phyloP scores from a whole-genome alignment of 2,113 vertebrate genomes.

The Chamaea fasciata region DNA sequence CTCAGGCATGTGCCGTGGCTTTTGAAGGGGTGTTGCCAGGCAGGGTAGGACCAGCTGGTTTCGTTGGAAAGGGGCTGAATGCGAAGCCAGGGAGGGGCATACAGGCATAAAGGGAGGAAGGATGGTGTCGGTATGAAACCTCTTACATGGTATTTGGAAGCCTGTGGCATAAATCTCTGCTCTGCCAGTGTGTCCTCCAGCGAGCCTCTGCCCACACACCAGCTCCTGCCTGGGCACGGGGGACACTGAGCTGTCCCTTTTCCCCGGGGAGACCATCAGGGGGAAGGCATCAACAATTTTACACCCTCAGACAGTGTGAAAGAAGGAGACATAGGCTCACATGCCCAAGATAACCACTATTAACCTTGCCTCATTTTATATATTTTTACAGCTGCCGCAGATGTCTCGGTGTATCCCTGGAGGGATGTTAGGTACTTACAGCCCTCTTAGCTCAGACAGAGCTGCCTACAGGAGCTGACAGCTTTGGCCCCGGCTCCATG shows the following conservation, averaged over 20 bases:
- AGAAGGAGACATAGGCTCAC: neutral
- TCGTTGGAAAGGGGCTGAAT: neutral
- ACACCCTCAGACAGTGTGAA: neutral
- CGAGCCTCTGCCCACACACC: neutral
- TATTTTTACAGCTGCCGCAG: constrained; percentile 24
- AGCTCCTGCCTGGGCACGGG: neutral
- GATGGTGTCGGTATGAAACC: neutral
- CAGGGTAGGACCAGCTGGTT: neutral
- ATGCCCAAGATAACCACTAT: neutral
- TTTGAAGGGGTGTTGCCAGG: neutral
- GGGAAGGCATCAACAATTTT: neutral
- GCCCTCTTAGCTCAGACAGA: neutral
- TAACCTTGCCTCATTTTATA: constrained; percentile 32
- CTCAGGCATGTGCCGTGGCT: neutral
- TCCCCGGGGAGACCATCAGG: neutral
- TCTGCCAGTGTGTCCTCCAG: neutral
- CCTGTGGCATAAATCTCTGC: neutral
- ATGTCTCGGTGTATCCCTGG: constrained; percentile 1
- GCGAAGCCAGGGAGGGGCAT: rapidly evolving
- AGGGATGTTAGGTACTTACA: neutral
- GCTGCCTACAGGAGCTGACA: neutral
- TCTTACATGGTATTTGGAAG: neutral
- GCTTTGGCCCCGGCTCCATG: neutral
- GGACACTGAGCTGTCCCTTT: neutral
- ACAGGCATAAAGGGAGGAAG: neutral